Conservation (phyloP, 2,888 invertebrate species). For the Volucella zonaria region DNA sequence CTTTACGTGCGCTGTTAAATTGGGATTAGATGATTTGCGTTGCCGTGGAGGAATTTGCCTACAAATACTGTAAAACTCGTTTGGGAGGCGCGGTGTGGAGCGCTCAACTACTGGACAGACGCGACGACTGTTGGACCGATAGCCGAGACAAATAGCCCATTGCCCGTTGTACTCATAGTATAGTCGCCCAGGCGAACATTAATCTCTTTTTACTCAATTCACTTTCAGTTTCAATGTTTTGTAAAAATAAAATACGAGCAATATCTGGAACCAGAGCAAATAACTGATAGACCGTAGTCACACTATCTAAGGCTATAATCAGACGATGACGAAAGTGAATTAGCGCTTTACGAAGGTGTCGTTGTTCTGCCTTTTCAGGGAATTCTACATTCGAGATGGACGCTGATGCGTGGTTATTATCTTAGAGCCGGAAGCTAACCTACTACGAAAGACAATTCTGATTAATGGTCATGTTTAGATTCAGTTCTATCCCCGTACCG, state of each 20-base stretch:
- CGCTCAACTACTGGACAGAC: constrained; percentile 49
- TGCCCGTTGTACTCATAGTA: constrained; percentile 46
- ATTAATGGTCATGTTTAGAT: too few species aligned
- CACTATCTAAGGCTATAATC: constrained; percentile 56
- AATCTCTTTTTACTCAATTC: constrained; percentile 69
- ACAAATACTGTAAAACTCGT: constrained; percentile 67
- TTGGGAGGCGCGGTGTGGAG: constrained; percentile 18
- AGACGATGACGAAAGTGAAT: constrained; percentile 60
- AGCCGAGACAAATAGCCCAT: constrained; percentile 62
- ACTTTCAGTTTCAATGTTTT: constrained; percentile 73
- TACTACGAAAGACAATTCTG: background rate
- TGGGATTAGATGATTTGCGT: constrained; percentile 74
- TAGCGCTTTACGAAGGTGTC: constrained; percentile 51
- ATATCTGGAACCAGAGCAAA: constrained; percentile 51
- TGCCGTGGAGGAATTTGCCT: constrained; percentile 73
- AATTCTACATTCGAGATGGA: constrained; percentile 22
- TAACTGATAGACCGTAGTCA: constrained; percentile 61
- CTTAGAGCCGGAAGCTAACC: constrained; percentile 38
- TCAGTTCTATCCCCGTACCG: constrained; percentile 6
- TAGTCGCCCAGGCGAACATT: constrained; percentile 64
- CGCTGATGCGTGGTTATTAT: background rate
- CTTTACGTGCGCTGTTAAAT: constrained; percentile 74
- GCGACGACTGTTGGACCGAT: constrained; percentile 64
- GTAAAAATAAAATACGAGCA: constrained; percentile 23
- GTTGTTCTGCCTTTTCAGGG: constrained; percentile 52